Percentiles rank a stretch among this genome's conserved stretches.
phyloP scores from a whole-genome alignment of 2,113 vertebrate species.

The Varanus salvator region DNA sequence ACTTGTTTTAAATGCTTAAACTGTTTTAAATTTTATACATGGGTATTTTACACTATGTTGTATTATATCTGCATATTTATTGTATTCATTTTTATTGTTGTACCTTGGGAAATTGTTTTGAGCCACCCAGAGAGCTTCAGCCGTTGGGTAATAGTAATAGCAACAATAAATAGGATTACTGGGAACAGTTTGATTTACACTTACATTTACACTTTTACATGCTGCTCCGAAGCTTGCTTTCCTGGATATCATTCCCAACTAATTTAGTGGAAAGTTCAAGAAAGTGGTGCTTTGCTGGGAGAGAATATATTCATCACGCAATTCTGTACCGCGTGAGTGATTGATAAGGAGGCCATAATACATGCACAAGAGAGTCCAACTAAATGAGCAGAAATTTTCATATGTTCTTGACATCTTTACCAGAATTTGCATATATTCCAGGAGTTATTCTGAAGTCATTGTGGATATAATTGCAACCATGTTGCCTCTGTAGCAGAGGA shows the following conservation, averaged over 20 bases:
- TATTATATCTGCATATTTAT: no score
- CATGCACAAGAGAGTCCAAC: not conserved
- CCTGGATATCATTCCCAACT: not conserved
- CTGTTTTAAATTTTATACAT: no score
- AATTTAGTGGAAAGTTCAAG: no score
- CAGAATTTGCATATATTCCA: not conserved
- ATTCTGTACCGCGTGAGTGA: not conserved
- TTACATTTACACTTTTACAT: not conserved
- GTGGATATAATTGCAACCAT: not conserved
- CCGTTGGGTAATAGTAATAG: no score
- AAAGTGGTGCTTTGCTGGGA: not conserved
- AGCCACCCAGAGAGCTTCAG: no score
- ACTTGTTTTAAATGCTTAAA: no score
- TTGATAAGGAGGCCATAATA: no score
- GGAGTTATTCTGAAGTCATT: not conserved
- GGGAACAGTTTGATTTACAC: not conserved
- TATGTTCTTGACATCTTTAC: not conserved
- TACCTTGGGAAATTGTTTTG: no score
- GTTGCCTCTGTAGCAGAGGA: not conserved
- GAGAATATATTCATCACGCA: not conserved
- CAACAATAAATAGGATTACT: not conserved
- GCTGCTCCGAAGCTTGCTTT: not conserved
- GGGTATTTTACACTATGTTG: no score
- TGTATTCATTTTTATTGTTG: no score
- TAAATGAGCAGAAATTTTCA: not conserved